Conservation (phyloP, 2,797 vertebrate genomes). For the Telmatherina bonti region DNA sequence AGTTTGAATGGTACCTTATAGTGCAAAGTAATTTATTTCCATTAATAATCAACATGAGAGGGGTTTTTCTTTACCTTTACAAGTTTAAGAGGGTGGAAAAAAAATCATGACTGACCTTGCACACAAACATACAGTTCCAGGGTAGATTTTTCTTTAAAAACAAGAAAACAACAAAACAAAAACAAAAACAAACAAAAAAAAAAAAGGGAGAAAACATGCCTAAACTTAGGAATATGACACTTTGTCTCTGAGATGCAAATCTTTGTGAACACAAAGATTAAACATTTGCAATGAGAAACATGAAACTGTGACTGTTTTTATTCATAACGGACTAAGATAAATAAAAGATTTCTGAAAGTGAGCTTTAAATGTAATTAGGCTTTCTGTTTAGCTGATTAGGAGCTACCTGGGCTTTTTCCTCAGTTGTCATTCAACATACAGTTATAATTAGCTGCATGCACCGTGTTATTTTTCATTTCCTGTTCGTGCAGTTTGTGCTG, state of each 20-base stretch:
- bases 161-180: not conserved
- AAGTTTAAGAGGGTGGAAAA: too few species aligned
- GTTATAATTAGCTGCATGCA: not conserved
- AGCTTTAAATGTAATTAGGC: not conserved
- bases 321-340: not conserved
- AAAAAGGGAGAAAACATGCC: too few species aligned
- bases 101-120: too few species aligned
- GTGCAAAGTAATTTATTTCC: not conserved
- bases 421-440: not conserved
- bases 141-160: not conserved
- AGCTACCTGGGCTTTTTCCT: not conserved
- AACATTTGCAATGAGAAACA: not conserved
- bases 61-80: too few species aligned
- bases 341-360: not conserved
- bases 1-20: not conserved
- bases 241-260: not conserved
- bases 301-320: not conserved
- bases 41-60: too few species aligned
- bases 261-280: too few species aligned
- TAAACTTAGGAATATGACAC: not conserved
- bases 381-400: not conserved
- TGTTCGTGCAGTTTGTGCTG: not conserved
- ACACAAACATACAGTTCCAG: too few species aligned
- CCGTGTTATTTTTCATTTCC: slow-evolving; percentile 2
- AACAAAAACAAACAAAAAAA: too few species aligned